Base-by-base conservation (phyloP, 2,888 invertebrate genomes). In the Hemicrepidius hirtus region DNA sequence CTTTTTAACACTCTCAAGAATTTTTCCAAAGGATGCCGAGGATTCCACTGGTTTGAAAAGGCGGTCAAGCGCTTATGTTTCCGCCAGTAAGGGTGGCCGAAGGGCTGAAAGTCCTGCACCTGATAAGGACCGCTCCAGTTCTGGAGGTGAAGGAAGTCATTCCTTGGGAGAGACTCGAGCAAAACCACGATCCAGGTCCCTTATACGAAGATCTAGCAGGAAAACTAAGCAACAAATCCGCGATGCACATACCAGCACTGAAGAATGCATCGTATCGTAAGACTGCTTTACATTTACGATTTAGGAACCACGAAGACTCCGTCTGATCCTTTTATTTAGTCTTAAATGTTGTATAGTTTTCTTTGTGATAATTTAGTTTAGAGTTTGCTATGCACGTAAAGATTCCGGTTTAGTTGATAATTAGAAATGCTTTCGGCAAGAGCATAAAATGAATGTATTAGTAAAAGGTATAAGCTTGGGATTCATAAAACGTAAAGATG, bases 191-290 rank as follows among this genome's bases (percentile, higher is more conserved):
- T 86, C 87, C 32, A 79, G 87, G 63, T 94, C 94, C 73, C 89
- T 95, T 73, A 95, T 95, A 79, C 89, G 95, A 77, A 89, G 95
- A 75, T 92, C 94, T 71, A 94, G 94, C 81, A 90, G 93, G 78
- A 94, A 94, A 86, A 91, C 93, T 74, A 93, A 93, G 82, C 93
- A 94, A 83, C 94, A 94, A 87, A 92, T 93, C 79, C 88, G 92
- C 78, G 93, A 93, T 80, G 91, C 92, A 53, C 91, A 92, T 77
- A 88, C 84, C 68, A 86, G 85, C 68, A 87, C 89, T 32, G 92
- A 93, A 77, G 92, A 93, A 83, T 94, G 94, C 83, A 91, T 89
- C 83, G 90, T 93, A 80, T 93, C 93, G 80, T 94, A 92, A 90
- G 68, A 73, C 69, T 69, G 69, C n/a, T 9, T 18, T 46, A 46